Conservation (phyloP, 1,140 invertebrate genomes). For the Drosophila sturtevanti region DNA sequence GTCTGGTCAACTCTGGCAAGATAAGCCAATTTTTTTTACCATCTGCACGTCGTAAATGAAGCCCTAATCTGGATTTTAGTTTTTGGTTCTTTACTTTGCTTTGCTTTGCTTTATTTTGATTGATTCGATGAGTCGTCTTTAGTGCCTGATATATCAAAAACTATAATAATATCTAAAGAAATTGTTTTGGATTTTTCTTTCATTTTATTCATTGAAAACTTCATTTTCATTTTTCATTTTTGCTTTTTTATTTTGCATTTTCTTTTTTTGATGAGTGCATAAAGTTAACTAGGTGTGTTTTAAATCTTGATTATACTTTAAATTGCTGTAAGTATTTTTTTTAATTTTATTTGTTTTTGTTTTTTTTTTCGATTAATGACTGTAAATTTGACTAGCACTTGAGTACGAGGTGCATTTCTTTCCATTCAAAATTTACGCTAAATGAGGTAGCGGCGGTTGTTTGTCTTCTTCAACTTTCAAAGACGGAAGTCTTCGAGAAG, state of each 20-base stretch:
- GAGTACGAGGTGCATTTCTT: constrained; percentile 28
- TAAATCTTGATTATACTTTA: constrained; percentile 44
- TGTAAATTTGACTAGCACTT: constrained; percentile 68
- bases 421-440: constrained; percentile 61
- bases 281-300: constrained; percentile 59
- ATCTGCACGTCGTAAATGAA: not conserved
- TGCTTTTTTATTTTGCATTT: constrained; percentile 8
- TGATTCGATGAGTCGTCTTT: constrained; percentile 38
- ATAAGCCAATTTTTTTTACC: not conserved
- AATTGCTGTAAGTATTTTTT: constrained; percentile 15
- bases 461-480: constrained; percentile 26
- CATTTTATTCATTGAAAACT: constrained; percentile 23
- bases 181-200: constrained; percentile 39
- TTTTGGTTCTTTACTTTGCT: not conserved
- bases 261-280: constrained; percentile 49
- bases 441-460: constrained; percentile 77
- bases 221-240: constrained; percentile 8
- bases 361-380: constrained; percentile 7
- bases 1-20: constrained; percentile 38
- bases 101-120: too few species aligned
- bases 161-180: constrained; percentile 4
- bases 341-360: too few species aligned
- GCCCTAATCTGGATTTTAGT: constrained; percentile 3
- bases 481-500: constrained; percentile 30
- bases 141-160: constrained; percentile 16